phyloP scores from a whole-genome alignment of 2,888 invertebrate species.

The Escarpia spicata region DNA sequence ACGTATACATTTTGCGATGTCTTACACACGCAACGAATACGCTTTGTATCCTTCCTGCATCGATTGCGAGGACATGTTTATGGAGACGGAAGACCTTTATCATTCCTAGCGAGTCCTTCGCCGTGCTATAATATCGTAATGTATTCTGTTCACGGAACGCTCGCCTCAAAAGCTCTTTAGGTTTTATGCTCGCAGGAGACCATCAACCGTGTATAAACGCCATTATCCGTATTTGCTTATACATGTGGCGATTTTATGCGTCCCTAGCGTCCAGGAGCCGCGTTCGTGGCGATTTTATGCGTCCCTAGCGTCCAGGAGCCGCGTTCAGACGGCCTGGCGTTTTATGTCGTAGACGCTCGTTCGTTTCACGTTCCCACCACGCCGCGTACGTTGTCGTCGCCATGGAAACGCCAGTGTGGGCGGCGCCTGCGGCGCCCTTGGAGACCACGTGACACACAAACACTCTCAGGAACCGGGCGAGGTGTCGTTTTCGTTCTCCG shows the following conservation, averaged over 20 bases:
- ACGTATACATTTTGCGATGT: background rate
- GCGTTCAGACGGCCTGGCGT: background rate
- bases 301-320: background rate
- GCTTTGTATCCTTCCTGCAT: background rate
- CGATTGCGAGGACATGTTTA: background rate
- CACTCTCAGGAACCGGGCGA: background rate
- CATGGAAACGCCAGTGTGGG: background rate
- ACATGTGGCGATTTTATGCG: conserved; percentile 16
- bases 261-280: background rate
- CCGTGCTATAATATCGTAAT: background rate
- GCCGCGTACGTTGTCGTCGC: background rate
- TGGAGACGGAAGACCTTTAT: conserved; percentile 1
- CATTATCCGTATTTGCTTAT: conserved; percentile 12
- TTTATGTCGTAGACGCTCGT: background rate
- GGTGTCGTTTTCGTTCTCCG: background rate
- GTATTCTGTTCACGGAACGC: background rate
- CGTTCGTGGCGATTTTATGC: background rate
- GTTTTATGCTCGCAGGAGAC: background rate
- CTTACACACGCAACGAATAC: background rate
- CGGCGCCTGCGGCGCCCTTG: background rate
- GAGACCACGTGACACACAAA: conserved; percentile 12
- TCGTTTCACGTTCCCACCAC: background rate
- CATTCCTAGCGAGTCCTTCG: background rate
- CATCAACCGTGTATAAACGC: conserved; percentile 11
- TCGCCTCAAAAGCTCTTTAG: background rate